Evolutionary conservation across 2,113 vertebrate genomes (phyloP), one percentile per base, ranked within the genome.

Genomic region (Bucco capensis): DNA sequence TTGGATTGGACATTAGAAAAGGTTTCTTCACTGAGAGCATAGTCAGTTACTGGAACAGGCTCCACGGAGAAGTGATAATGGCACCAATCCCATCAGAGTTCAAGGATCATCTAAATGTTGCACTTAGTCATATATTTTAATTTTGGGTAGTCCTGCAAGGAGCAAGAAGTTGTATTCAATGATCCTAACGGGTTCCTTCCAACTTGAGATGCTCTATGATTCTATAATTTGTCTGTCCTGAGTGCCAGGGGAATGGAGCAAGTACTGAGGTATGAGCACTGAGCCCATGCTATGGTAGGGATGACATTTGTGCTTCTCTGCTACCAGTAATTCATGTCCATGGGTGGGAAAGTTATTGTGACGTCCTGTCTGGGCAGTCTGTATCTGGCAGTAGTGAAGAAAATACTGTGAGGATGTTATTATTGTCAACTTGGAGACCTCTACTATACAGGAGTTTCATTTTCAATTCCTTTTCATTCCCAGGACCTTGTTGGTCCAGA

Each of bases 41-140:
- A 31, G 16, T 54, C 30, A 18, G 28, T 54, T 18, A 31, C 10
- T 19, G 38, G 15, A 69, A 42, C 4, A 70, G 35, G 9, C 1
- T 69, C 4, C 30, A 18, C 18, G 10, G 21, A 8, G 28, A 53
- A 40, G 1, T 6, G 3, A 5, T 42, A 11, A 7, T 1, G 2
- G 30, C 21, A 67, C 14, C 33, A 54, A 49, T 3, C 6, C 10
- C 69, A 11, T 49, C 47, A 89, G 16, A 54, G 19, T 31, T 75
- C 61, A 47, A 31, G 21, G 5, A 35, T 4, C 2, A 2, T 42
- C 30, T 69, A 11, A 12, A 27, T 3, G 2, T 42, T 3, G 3
- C 1, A 27, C 10, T 70, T 62, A 24, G 17, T 24, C 12, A 23
- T n/a, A 17, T 21, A 8, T 8, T 64, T 61, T 46, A 19, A 5